Conservation (phyloP, 2,888 invertebrate species). For the Scaptomyza reducta region DNA sequence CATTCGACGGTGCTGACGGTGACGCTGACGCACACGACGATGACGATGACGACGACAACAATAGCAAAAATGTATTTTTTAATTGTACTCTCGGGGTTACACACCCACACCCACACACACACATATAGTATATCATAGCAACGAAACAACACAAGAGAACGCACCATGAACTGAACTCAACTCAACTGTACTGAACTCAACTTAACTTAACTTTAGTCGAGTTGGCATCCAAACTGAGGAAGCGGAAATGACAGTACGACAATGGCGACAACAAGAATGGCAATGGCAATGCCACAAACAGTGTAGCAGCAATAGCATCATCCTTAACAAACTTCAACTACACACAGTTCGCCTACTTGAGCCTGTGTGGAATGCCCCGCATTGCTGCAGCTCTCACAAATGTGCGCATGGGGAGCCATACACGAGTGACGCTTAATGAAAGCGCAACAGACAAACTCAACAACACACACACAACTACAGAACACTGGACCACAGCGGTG, state of each 20-base stretch:
- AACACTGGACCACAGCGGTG: constrained; percentile 49
- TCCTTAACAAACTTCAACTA: constrained; percentile 44
- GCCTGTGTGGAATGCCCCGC: constrained; percentile 24
- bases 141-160: constrained; percentile 36
- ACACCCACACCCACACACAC: constrained; percentile 16
- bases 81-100: constrained; percentile 77
- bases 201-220: constrained; percentile 50
- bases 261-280: constrained; percentile 67
- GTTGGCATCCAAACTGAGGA: constrained; percentile 59
- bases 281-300: constrained; percentile 68
- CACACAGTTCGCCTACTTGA: constrained; percentile 59
- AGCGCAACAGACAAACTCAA: constrained; percentile 69
- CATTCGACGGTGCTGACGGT: constrained; percentile 62
- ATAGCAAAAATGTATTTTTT: constrained; percentile 77
- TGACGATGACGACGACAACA: constrained; percentile 68
- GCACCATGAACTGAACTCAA: constrained; percentile 61
- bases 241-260: constrained; percentile 77
- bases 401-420: constrained; percentile 68
- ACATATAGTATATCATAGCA: constrained; percentile 57
- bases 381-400: constrained; percentile 40
- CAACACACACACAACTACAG: constrained; percentile 12
- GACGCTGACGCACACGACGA: constrained; percentile 39
- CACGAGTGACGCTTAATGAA: constrained; percentile 78
- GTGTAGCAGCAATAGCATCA: constrained; percentile 6
- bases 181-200: constrained; percentile 31